Conservation (phyloP, 2,888 invertebrate species). For the Polymixis lichenea region DNA sequence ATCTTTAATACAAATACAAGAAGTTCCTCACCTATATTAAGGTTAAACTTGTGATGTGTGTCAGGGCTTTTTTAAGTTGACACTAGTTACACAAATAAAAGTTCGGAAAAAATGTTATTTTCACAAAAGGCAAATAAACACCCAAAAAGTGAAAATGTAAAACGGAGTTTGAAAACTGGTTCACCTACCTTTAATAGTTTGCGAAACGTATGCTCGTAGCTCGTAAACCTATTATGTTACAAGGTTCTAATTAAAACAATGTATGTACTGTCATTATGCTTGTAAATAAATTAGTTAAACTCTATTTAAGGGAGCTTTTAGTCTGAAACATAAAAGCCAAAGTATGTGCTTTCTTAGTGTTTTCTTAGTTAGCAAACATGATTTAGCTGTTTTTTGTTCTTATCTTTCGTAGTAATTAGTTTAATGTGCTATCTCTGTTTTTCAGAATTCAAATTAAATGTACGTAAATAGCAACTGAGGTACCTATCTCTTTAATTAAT, state of each 20-base stretch:
- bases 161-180: conserved; percentile 11
- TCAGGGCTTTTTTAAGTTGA: neutral
- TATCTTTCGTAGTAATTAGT: too few species aligned
- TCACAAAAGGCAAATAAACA: neutral
- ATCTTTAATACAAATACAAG: neutral
- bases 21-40: neutral
- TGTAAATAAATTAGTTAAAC: neutral
- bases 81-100: neutral
- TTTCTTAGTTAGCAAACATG: too few species aligned
- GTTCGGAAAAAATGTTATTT: neutral
- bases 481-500: too few species aligned
- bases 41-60: neutral
- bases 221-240: conserved; percentile 47
- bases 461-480: too few species aligned
- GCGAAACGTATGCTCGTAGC: neutral
- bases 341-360: too few species aligned
- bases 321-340: neutral
- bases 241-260: conserved; percentile 42
- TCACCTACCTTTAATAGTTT: conserved; percentile 28
- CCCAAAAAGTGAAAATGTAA: neutral
- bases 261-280: conserved; percentile 6
- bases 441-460: too few species aligned
- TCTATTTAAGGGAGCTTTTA: neutral
- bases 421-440: too few species aligned
- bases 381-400: too few species aligned